A percentile compares a stretch with the other conserved stretches of the same genome.
phyloP scores from a whole-genome alignment of 2,888 invertebrate species.

The Metacarcinus magister region DNA sequence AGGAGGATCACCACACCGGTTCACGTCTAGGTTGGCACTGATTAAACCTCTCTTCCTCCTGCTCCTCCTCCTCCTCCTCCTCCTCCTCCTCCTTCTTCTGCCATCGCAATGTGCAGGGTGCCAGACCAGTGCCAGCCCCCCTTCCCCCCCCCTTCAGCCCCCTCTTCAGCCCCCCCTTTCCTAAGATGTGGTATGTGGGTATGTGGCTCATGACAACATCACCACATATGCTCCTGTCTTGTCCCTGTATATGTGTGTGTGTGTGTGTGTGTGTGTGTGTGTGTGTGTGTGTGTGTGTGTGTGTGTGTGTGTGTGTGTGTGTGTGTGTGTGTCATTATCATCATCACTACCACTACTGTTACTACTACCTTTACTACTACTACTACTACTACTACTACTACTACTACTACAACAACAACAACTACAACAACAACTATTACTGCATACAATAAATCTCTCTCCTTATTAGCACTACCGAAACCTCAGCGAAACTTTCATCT shows the following conservation, averaged over 20 bases:
- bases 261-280: conserved; percentile 44
- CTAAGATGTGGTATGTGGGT: conserved; percentile 22
- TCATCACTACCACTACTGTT: background rate
- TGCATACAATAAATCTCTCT: background rate
- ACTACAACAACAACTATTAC: background rate
- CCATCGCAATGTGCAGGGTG: background rate
- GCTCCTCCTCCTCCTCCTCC: conserved; percentile 15
- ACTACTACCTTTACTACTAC: background rate
- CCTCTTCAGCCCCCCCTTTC: background rate
- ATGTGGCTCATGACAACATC: conserved; percentile 45
- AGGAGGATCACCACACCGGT: background rate
- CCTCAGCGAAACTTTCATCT: too few relatives aligned
- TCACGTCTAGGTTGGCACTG: conserved; percentile 4
- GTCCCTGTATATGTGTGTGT: background rate
- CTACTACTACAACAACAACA: conserved; percentile 2
- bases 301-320: conserved; percentile 39
- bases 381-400: conserved; percentile 26
- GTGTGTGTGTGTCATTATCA: background rate
- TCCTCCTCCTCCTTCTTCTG: conserved; percentile 21
- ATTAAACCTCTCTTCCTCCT: background rate
- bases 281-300: conserved; percentile 39
- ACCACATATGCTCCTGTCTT: background rate
- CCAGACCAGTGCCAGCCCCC: conserved; percentile 38
- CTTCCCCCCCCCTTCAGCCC: background rate
- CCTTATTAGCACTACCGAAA: background rate